Base-by-base conservation (phyloP, 1,140 invertebrate genomes). In the Caenorhabditis tropicalis region DNA sequence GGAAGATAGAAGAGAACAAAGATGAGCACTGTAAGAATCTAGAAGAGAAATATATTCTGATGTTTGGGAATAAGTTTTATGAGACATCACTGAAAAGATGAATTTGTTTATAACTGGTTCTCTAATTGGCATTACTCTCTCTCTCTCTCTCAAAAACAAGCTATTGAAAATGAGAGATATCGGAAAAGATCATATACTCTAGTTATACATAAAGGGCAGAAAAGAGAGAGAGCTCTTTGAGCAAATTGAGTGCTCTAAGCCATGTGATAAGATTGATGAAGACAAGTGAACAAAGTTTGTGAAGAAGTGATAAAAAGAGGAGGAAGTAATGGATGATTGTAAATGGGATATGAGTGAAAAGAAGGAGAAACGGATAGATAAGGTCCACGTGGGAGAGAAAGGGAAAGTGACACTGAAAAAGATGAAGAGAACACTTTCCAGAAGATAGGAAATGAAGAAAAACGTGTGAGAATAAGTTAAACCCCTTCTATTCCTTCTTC, bases 401-500 rank as follows among this genome's bases (percentile, higher is more conserved):
- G 19, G n/a, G 48, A 51, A 19, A 51, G 48, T 51, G n/a, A 51
- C 15, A 51, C 48, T 51, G n/a, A 51, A 51, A 51, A 51, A 51
- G 43, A 46, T 19, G 48, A 51, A 16, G 24, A 56, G 65, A 74
- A 74, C 65, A 74, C 65, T 74, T 74, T 29, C 33, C 19, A 56
- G 24, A 27, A 56, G 53, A 56, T 24, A 27, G 21, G 15, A 19
- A 29, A 24, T 10, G 36, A 24, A 15, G 10, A 43, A 43, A 43
- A 74, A 74, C 65, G 65, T 43, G 33, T 74, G 33, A 74, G 65
- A 74, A 74, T 74, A 74, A 74, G 65, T 74, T 74, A 74, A 74
- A 36, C 65, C 65, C 19, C 21, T 10, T 53, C 49, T n/a, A n/a
- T n/a, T n/a, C n/a, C n/a, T n/a, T 60, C 12, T 60, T 60, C 27